These are phyloP conservation scores for Teleogryllus oceanicus DNA, from an alignment of 2,888 invertebrate genomes.

Conservation along the genomic window DNA sequence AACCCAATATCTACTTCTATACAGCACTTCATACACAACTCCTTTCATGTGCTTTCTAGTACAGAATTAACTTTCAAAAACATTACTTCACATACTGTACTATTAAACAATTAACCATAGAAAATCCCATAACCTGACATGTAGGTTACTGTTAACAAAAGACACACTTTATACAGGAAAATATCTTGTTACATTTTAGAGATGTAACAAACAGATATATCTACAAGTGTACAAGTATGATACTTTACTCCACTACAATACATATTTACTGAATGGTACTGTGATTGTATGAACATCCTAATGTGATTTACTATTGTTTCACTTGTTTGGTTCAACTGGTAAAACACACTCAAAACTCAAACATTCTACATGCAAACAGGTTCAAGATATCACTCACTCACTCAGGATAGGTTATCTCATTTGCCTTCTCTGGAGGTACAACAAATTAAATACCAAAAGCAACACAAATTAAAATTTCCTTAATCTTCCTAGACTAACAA, in stretches of 20 bases:
- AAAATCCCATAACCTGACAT: constrained; percentile 18
- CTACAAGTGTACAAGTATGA: constrained; percentile 7
- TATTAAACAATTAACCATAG: constrained; percentile 11
- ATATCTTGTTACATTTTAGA: background rate
- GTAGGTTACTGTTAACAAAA: constrained; percentile 9
- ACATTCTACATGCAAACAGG: constrained; percentile 28
- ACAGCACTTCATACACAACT: background rate
- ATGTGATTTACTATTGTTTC: constrained; percentile 9
- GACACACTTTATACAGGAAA: constrained; percentile 10
- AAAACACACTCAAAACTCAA: constrained; percentile 32
- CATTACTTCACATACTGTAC: constrained; percentile 11
- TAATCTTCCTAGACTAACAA: background rate
- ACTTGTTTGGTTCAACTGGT: constrained; percentile 18
- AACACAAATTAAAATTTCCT: constrained; percentile 11
- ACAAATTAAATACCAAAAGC: background rate
- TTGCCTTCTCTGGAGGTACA: background rate
- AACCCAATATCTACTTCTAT: background rate
- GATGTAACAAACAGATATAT: background rate
- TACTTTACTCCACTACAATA: background rate
- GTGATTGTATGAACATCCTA: constrained; percentile 10
- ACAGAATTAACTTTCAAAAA: background rate
- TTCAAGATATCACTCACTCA: constrained; percentile 30
- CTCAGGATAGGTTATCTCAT: background rate
- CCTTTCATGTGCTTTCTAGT: constrained; percentile 18
- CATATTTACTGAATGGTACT: background rate